Percentiles rank a stretch among this genome's conserved stretches.
Evolutionary conservation across 2,797 vertebrate species (phyloP).

Genomic region (Chromis chromis): DNA sequence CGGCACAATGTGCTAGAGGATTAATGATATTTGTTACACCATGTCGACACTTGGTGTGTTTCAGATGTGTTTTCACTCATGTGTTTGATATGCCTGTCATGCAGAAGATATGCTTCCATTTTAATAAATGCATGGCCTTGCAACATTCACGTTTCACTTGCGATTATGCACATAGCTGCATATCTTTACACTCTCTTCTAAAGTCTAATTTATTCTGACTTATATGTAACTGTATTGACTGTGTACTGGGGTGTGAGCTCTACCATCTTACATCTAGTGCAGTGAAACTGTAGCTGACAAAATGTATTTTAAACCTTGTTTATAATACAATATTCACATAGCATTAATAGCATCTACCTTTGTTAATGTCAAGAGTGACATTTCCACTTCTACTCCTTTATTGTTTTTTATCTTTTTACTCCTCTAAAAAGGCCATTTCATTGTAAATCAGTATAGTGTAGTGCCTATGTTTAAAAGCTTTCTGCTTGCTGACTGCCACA

Average conservation of each 20-base stretch:
- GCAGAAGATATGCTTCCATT: not conserved
- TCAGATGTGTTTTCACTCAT: not conserved
- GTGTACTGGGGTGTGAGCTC: not conserved
- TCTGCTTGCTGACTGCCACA: slow-evolving; percentile 24
- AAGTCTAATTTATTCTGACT: slow-evolving; percentile 4
- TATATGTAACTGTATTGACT: not conserved
- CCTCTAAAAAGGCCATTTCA: slow-evolving; percentile 25
- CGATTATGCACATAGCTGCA: not conserved
- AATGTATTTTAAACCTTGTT: not conserved
- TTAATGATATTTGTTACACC: not conserved
- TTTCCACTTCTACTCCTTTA: not conserved
- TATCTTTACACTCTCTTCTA: not conserved
- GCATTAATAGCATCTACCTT: slow-evolving; percentile 4
- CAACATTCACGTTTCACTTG: not conserved
- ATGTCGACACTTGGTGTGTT: not conserved
- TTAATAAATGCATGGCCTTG: not conserved
- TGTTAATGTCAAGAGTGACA: not conserved
- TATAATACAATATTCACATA: slow-evolving; percentile 1
- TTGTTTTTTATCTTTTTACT: not conserved
- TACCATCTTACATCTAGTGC: not conserved
- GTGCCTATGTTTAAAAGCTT: slow-evolving; percentile 31
- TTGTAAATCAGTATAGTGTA: slow-evolving; percentile 11
- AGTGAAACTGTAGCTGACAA: not conserved
- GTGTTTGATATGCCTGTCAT: not conserved
- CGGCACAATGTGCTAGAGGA: not conserved